Conservation (phyloP, 2,797 vertebrate species). For the Distichodus sexfasciatus region DNA sequence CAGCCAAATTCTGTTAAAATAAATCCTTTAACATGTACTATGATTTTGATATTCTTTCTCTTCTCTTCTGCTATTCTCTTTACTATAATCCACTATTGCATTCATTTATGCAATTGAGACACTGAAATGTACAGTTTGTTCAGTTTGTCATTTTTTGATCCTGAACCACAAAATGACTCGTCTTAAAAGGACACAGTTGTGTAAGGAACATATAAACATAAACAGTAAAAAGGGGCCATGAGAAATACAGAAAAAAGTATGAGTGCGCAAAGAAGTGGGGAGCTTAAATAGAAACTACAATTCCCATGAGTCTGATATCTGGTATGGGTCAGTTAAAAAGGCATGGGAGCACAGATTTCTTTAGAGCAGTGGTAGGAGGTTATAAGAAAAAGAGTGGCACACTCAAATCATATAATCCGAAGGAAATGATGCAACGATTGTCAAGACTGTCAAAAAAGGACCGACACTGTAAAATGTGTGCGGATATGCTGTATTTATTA, state of each 20-base stretch:
- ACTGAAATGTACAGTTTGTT: too few species aligned
- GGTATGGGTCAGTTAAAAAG: not conserved
- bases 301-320: conserved; percentile 4
- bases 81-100: too few species aligned
- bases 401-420: not conserved
- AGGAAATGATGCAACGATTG: not conserved
- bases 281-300: conserved; percentile 7
- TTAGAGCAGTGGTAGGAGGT: not conserved
- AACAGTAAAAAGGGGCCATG: not conserved
- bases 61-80: too few species aligned
- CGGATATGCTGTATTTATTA: too few species aligned
- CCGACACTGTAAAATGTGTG: too few species aligned
- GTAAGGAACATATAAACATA: not conserved
- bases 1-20: too few species aligned
- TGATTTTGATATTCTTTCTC: too few species aligned
- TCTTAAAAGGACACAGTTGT: not conserved
- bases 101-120: too few species aligned
- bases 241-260: not conserved
- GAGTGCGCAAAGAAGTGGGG: not conserved
- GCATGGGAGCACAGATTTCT: conserved; percentile 8
- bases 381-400: not conserved
- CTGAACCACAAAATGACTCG: too few species aligned
- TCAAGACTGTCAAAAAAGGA: too few species aligned
- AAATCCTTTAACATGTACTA: too few species aligned
- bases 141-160: too few species aligned